Evolutionary conservation across 2,797 vertebrate genomes (phyloP).

Genomic region (Chrosomus eos): DNA sequence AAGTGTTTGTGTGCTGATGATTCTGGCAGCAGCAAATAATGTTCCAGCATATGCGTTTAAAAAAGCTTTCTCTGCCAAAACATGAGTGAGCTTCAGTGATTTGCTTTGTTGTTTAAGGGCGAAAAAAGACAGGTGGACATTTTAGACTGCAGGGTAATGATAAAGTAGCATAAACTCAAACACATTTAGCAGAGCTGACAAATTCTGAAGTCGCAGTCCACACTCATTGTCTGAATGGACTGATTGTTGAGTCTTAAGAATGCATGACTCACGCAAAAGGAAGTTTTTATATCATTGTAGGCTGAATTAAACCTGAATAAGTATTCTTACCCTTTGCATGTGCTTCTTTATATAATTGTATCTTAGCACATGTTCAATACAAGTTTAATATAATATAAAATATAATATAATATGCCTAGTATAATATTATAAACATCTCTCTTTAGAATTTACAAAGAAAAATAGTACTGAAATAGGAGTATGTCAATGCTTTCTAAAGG

Average conservation of each 20-base stretch:
- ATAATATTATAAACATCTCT: background rate
- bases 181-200: background rate
- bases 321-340: background rate
- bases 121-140: background rate
- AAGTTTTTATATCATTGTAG: background rate
- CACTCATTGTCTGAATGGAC: background rate
- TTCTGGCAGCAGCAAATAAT: background rate
- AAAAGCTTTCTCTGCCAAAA: background rate
- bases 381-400: no score
- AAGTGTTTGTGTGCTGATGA: slow-evolving; percentile 32
- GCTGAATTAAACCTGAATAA: background rate
- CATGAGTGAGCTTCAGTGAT: background rate
- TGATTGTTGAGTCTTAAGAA: background rate
- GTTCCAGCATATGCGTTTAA: slow-evolving; percentile 19
- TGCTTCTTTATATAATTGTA: background rate
- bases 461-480: background rate
- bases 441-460: background rate
- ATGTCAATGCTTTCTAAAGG: background rate
- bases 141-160: background rate
- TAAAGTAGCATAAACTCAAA: background rate
- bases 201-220: background rate
- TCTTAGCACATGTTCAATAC: no score
- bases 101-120: background rate
- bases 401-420: no score
- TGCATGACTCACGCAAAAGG: slow-evolving; percentile 21